Evolutionary conservation across 2,797 vertebrate genomes (phyloP), one percentile per base, ranked within the genome.

Genomic region (Euthynnus affinis): DNA sequence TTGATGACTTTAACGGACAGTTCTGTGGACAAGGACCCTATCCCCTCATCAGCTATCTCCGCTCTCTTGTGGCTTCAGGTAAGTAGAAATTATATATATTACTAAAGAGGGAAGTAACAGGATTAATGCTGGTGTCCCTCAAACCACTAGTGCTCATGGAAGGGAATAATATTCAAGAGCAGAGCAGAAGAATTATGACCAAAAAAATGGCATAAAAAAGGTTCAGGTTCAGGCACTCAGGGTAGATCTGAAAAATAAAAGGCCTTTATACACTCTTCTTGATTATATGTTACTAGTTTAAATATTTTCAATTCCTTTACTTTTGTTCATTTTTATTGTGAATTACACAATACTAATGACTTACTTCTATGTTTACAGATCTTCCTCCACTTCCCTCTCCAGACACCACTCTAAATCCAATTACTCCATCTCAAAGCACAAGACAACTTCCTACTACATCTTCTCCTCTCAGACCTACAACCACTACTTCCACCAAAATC

Each of bases 1-100:
- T 95, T 32, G 95, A 96, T 59, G 94, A 96, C 83, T 95, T 95
- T 53, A 57, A 61, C 1, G 95, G 95, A 55, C 74, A 91, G 74
- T 95, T 93, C 83, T 95, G 95, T 76, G 79, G 81, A 49, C 68
- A 94, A 51, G 94, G 94, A 60, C 87, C 71, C 42, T 93, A 91
- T 27, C 25, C 91, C 23, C 94, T 95, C 29, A 93, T 93, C 71
- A 72, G 15, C 20, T 40, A 92, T 48, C 87, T 96, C 40, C 80
- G 49, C 17, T 81, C 75, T 23, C 91, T 94, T 68, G 63, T 95
- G 20, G 55, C 42, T 32, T 34, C 72, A 71, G 80, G 91, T 92
- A 29, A 74, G 22, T 9, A 20, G 1, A 42, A 44, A 32, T 32
- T 1, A 32, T 23, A 32, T 23, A 29, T 29, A 29, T 29, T 29